Evolutionary conservation across 2,797 vertebrate species (phyloP).

Genomic region (Cuculus canorus): DNA sequence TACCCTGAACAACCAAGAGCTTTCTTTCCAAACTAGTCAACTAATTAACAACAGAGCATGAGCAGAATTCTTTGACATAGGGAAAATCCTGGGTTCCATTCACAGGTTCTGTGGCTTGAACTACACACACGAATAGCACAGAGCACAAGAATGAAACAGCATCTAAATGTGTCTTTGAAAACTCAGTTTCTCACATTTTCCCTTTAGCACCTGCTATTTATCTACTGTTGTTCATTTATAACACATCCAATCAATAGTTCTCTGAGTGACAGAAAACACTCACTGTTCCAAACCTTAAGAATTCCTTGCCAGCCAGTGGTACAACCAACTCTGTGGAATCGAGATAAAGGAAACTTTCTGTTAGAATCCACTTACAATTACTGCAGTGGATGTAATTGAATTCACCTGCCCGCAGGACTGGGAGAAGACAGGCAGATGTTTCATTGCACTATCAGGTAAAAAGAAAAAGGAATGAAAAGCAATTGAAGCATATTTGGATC

Average conservation of each 20-base stretch:
- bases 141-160: not conserved
- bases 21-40: not conserved
- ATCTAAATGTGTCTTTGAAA: not conserved
- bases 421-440: not conserved
- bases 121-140: not conserved
- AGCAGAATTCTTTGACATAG: slow-evolving; percentile 21
- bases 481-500: not conserved
- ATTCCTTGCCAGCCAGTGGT: not conserved
- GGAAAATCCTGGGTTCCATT: not conserved
- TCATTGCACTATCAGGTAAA: not conserved
- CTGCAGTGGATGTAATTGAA: not conserved
- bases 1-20: not conserved
- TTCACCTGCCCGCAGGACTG: not conserved
- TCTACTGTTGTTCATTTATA: not conserved
- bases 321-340: not conserved
- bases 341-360: not conserved
- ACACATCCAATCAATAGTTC: not conserved
- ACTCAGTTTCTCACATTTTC: not conserved
- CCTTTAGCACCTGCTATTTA: not conserved
- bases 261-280: not conserved
- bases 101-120: not conserved
- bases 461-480: not conserved
- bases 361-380: not conserved
- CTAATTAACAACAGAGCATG: not conserved
- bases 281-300: not conserved